Percentiles rank a stretch among this genome's conserved stretches.
These are phyloP conservation scores for Zaprionus capensis DNA, from an alignment of 1,140 invertebrate genomes.

Conservation along the genomic window DNA sequence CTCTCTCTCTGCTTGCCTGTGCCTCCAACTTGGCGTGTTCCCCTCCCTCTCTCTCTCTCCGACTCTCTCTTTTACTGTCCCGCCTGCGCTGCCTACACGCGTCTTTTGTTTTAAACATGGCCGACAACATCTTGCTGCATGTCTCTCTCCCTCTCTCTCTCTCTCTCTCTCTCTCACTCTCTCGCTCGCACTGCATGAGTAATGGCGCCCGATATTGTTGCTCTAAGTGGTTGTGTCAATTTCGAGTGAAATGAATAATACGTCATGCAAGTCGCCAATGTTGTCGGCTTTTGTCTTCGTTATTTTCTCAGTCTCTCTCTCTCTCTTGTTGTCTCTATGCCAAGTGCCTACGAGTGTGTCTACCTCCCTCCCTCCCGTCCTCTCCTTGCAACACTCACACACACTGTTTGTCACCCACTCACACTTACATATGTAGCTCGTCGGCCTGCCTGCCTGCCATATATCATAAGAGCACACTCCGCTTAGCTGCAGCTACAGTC, in stretches of 20 bases:
- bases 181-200: conserved; percentile 50
- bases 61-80: conserved; percentile 11
- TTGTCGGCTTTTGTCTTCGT: conserved; percentile 62
- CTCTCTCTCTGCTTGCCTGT: conserved; percentile 31
- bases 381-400: not conserved
- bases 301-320: conserved; percentile 26
- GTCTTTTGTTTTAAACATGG: conserved; percentile 59
- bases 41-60: conserved; percentile 8
- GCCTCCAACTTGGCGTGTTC: not conserved
- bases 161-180: not conserved
- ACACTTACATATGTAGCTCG: not conserved
- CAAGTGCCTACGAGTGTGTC: conserved; percentile 8
- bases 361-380: not conserved
- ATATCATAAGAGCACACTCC: conserved; percentile 37
- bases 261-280: conserved; percentile 58
- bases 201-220: conserved; percentile 71
- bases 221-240: conserved; percentile 71
- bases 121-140: conserved; percentile 31
- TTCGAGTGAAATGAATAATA: conserved; percentile 73
- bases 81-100: conserved; percentile 36
- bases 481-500: conserved; percentile 4
- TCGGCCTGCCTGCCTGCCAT: not conserved
- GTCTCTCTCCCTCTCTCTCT: not conserved
- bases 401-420: conserved; percentile 6
- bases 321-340: not conserved